Base-by-base conservation (phyloP, 2,888 invertebrate genomes). In the Hermaeophaga mercurialis region DNA sequence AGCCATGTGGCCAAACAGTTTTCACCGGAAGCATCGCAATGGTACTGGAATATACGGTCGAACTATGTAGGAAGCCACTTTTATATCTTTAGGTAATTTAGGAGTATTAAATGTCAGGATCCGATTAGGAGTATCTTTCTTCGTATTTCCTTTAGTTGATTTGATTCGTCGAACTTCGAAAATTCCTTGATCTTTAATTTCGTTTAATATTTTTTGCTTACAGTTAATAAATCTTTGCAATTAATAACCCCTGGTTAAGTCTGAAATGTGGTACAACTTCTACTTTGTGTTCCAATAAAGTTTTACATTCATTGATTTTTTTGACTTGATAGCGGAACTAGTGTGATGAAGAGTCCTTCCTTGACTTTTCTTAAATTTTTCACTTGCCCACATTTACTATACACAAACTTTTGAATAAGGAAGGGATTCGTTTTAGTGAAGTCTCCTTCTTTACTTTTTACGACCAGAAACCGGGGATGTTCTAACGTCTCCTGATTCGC, bases 101-200 rank as follows among this genome's bases (percentile, higher is more conserved):
- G 59, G 47, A 6, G 38, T 28, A 36, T 65, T 63, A 45, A 66
- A 67, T 1, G 66, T 66, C 1, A 66, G 33, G 17, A 67, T 56
- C 14, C 46, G 50, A 8, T 38, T 52, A 0, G 62, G 38, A 0
- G 57, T 62, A 26, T 66, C 57, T 1, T 46, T 41, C 0, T 53
- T 3, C 14, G 28, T 28, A 2, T 54, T 54, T 19, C 58, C 52
- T 34, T 22, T 41, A 17, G 15, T 47, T 6, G 22, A 43, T 47
- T 54, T 31, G 1, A 54, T 47, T 24, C 49, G 15, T 9, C 14
- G 38, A 1, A 49, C 48, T 17, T 24, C 38, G 1, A 26, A 18
- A 15, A 49, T 19, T 18, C 41, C 31, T 12, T 39, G 49, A 3
- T 26, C 18, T 39, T 28, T 28, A 11, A 49, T 6, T 49, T 49